phyloP scores from a whole-genome alignment of 2,113 vertebrate genomes.

The Heterocephalus glaber region DNA sequence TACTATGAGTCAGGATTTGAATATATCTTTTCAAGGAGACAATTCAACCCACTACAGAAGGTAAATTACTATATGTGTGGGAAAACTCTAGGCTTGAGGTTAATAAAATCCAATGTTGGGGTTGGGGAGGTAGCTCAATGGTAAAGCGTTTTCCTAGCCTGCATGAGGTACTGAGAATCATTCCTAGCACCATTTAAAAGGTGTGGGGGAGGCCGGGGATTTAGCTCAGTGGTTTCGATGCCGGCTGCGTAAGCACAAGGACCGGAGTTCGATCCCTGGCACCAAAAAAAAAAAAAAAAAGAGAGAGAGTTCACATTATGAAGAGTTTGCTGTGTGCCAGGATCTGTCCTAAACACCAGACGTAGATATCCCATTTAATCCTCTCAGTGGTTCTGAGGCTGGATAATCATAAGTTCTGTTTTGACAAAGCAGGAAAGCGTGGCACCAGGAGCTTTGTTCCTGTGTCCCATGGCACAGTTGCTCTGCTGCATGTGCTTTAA shows the following conservation, averaged over 20 bases:
- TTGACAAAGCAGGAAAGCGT: not conserved
- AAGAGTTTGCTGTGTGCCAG: not conserved
- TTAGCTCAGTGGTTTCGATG: too few species aligned
- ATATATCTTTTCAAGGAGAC: not conserved
- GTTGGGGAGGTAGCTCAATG: not conserved
- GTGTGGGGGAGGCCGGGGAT: too few species aligned
- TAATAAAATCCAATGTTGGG: not conserved
- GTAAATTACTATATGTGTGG: not conserved
- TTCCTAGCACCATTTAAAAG: not conserved
- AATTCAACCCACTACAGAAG: not conserved
- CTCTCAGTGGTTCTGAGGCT: not conserved
- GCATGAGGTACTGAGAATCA: not conserved
- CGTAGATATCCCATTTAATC: not conserved
- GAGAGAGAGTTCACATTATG: not conserved
- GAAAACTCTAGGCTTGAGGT: not conserved
- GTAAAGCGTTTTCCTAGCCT: too few species aligned
- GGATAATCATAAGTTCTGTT: not conserved
- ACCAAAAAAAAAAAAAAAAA: not conserved
- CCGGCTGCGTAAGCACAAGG: too few species aligned
- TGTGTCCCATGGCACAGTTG: not conserved
- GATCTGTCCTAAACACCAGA: not conserved
- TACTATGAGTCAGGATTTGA: not conserved
- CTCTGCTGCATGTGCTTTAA: not conserved
- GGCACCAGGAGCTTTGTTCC: not conserved
- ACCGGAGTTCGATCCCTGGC: too few species aligned